Evolutionary conservation across 2,797 vertebrate species (phyloP), one percentile per base, ranked within the genome.

Genomic region (Dendrocincla fuliginosa): DNA sequence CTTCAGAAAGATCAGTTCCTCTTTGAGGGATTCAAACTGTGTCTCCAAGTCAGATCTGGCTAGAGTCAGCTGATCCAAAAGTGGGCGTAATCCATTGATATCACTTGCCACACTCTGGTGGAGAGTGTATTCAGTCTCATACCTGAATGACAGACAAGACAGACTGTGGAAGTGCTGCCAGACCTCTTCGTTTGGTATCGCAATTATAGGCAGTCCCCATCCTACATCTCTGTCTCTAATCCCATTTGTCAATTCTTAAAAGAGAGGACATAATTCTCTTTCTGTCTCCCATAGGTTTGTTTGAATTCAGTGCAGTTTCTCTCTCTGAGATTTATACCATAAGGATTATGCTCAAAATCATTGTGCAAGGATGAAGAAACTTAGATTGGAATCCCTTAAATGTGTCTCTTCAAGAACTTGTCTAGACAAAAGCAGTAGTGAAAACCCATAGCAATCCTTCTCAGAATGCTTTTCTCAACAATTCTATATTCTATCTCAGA

Each of bases 11-110:
- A 98, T 93, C 46, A 99, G 77, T 79, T 99, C 99, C 68, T 99
- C 98, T 59, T 71, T 98, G 73, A 99, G 97, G 4, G 93, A 95
- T 69, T 99, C 98, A 73, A 98, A 98, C 96, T 99, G 98, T 88
- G 98, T 95, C 96, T 98, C 98, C 97, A 99, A 86, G 95, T 99
- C 98, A 2, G 98, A 96, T 25, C 93, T 98, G 44, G 95, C 73
- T 47, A 99, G 57, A 25, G 98, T 99, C 94, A 99, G 91, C 5
- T 99, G 98, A 1, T 98, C 98, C 96, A 99, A 96, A 50, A 99
- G 86, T 41, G 96, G 97, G 49, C 96, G 98, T 90, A 99, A 96
- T 32, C 98, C 98, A 2, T 95, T 96, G n/a, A 99, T 98, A 84
- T 99, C 99, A 0, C 97, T 97, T 86, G 99, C 98, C 95, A 99